phyloP scores from a whole-genome alignment of 2,888 invertebrate species.

The Scaptomyza polygonia region DNA sequence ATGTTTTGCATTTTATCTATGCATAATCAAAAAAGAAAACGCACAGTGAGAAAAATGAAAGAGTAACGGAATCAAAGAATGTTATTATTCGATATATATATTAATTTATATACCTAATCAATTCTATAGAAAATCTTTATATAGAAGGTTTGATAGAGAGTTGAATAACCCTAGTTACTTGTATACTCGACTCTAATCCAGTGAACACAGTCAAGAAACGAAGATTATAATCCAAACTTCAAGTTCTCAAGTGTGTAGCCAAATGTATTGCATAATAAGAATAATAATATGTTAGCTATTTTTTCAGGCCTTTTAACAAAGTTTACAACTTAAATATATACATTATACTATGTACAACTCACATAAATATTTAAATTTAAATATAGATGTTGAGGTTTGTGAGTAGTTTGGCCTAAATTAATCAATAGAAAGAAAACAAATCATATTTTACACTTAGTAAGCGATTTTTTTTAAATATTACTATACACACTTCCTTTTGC shows the following conservation, averaged over 20 bases:
- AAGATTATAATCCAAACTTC: slow-evolving; percentile 38
- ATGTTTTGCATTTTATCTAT: slow-evolving; percentile 53
- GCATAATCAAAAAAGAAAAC: slow-evolving; percentile 4
- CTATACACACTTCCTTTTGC: slow-evolving; percentile 59
- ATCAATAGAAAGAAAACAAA: slow-evolving; percentile 16
- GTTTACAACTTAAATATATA: slow-evolving; percentile 55
- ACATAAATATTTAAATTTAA: slow-evolving; percentile 41
- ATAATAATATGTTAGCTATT: slow-evolving; percentile 38
- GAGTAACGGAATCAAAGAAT: slow-evolving; percentile 56
- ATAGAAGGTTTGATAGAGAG: slow-evolving; percentile 45
- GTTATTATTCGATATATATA: slow-evolving; percentile 40
- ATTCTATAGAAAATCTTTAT: slow-evolving; percentile 27
- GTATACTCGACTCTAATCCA: slow-evolving; percentile 33
- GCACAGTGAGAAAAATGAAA: slow-evolving; percentile 31
- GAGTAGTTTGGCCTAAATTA: slow-evolving; percentile 32
- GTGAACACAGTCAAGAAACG: slow-evolving; percentile 58
- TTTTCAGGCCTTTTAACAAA: slow-evolving; percentile 65
- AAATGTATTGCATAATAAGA: slow-evolving; percentile 67
- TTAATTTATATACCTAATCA: slow-evolving; percentile 34
- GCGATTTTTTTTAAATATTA: slow-evolving; percentile 29
- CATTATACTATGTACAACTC: slow-evolving; percentile 30
- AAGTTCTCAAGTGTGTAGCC: slow-evolving; percentile 68
- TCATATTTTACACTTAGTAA: slow-evolving; percentile 21
- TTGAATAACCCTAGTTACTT: slow-evolving; percentile 21
- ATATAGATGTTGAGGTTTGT: slow-evolving; percentile 13